These are phyloP conservation scores for Sinocyclocheilus maitianheensis DNA, from an alignment of 2,113 vertebrate species.

Conservation along the genomic window DNA sequence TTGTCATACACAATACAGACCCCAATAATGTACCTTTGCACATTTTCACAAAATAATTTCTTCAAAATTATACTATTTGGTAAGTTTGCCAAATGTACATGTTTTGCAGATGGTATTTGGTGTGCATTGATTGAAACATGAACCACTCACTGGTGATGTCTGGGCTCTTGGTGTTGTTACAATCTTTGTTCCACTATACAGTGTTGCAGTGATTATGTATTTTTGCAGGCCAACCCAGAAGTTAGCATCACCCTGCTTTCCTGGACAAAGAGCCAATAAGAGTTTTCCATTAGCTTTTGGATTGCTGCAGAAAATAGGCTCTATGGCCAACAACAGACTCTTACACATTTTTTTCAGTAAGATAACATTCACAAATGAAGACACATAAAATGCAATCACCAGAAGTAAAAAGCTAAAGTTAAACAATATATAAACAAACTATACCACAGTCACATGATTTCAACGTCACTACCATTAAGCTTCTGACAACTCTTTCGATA, in stretches of 20 bases:
- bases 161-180: background rate
- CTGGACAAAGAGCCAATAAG: background rate
- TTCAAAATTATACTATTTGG: background rate
- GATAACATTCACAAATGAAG: background rate
- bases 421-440: background rate
- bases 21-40: background rate
- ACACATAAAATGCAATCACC: background rate
- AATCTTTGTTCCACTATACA: background rate
- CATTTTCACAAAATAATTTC: background rate
- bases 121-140: background rate
- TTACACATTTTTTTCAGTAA: background rate
- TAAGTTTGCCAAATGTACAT: background rate
- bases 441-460: background rate
- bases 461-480: too few relatives aligned
- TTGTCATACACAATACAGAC: slow-evolving; percentile 19
- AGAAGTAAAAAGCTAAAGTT: background rate
- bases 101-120: background rate
- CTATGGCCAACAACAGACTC: background rate
- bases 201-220: background rate
- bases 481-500: too few relatives aligned
- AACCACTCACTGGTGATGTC: background rate
- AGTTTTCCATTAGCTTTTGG: background rate
- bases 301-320: background rate
- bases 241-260: background rate
- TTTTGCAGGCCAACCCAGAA: background rate